Evolutionary conservation across 2,113 vertebrate genomes (phyloP).

Genomic region (Mobula birostris): DNA sequence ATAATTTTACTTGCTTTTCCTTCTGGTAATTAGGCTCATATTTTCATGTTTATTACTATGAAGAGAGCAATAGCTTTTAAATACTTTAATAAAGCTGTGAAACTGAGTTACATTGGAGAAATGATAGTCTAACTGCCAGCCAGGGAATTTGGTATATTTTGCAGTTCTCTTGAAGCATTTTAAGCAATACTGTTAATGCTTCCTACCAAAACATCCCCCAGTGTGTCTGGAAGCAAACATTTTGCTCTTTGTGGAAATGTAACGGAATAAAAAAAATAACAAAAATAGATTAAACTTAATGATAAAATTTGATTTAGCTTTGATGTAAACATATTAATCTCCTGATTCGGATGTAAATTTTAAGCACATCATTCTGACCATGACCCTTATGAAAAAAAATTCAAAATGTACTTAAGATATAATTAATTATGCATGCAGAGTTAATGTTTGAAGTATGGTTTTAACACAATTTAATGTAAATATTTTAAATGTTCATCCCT

Average conservation of each 20-base stretch:
- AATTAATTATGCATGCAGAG: conserved; percentile 25
- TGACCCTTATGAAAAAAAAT: conserved; percentile 13
- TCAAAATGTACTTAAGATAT: background rate
- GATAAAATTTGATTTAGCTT: background rate
- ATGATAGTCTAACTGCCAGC: background rate
- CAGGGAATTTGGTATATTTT: background rate
- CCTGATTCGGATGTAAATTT: background rate
- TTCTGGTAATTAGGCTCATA: background rate
- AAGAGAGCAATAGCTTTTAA: background rate
- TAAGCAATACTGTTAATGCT: background rate
- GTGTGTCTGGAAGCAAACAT: background rate
- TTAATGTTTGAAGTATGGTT: conserved; percentile 3
- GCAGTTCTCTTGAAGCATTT: background rate
- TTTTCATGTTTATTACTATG: background rate
- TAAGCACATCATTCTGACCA: background rate
- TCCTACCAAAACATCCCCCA: background rate
- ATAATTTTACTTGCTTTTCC: background rate
- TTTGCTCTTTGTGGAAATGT: background rate
- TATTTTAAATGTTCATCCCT: conserved; percentile 32
- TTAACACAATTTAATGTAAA: conserved; percentile 14
- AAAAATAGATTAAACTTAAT: background rate
- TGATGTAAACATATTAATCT: background rate
- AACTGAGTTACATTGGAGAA: background rate
- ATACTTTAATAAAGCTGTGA: background rate
- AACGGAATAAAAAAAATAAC: background rate